A percentile compares a stretch with the other conserved stretches of the same genome.
Evolutionary conservation across 2,888 invertebrate genomes (phyloP).

Genomic region (Lagria hirta): DNA sequence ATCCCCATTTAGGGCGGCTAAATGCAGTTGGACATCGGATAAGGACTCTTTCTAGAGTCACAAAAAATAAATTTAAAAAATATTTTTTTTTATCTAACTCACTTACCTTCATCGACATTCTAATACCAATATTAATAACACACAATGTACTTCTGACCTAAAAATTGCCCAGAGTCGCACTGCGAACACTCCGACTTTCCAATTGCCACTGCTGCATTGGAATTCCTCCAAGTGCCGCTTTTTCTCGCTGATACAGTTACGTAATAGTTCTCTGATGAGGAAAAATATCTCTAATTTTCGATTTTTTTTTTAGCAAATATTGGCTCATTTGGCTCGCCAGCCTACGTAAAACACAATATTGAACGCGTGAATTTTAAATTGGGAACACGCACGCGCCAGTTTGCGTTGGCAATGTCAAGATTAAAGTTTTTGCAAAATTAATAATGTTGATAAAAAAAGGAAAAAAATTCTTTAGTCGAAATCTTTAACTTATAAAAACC

Average conservation of each 20-base stretch:
- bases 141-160: constrained; percentile 12
- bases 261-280: constrained; percentile 34
- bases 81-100: constrained; percentile 4
- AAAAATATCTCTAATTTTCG: too few species aligned
- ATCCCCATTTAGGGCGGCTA: constrained; percentile 87
- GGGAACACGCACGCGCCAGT: too few species aligned
- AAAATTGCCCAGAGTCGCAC: constrained; percentile 5
- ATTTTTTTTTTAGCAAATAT: too few species aligned
- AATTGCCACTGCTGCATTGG: constrained; percentile 20
- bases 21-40: constrained; percentile 88
- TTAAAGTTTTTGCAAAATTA: too few species aligned
- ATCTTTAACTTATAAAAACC: too few species aligned
- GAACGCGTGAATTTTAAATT: too few species aligned
- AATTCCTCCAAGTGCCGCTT: constrained; percentile 16
- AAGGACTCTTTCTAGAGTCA: constrained; percentile 86
- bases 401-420: too few species aligned
- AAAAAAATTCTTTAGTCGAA: too few species aligned
- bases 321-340: too few species aligned
- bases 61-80: constrained; percentile 4
- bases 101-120: constrained; percentile 33
- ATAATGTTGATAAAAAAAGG: too few species aligned
- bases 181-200: constrained; percentile 19
- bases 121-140: constrained; percentile 10
- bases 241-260: constrained; percentile 35
- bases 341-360: too few species aligned